A percentile compares a stretch with the other conserved stretches of the same genome.
phyloP scores from a whole-genome alignment of 2,113 vertebrate species.

The Saccopteryx bilineata region DNA sequence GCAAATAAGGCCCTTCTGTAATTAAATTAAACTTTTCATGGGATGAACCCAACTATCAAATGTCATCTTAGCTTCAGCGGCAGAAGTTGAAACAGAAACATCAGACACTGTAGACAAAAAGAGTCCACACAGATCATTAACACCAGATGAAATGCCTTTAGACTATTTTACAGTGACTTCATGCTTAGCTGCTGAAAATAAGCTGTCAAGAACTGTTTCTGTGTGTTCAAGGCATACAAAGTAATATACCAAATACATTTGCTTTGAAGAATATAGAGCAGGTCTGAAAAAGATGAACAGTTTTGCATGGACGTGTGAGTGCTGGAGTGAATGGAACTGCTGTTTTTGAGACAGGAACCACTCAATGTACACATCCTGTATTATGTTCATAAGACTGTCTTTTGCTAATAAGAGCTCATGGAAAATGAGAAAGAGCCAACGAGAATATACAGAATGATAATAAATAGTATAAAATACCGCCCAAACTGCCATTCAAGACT shows the following conservation, averaged over 20 bases:
- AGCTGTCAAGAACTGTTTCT: constrained; percentile 75
- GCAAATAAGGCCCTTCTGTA: constrained; percentile 72
- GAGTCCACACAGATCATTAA: constrained; percentile 82
- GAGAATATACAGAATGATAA: neutral
- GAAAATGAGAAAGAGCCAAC: constrained; percentile 1
- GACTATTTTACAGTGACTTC: constrained; percentile 72
- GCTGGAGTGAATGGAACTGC: neutral
- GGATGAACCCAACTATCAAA: constrained; percentile 79
- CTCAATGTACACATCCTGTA: neutral
- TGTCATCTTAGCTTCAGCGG: constrained; percentile 79
- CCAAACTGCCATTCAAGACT: neutral
- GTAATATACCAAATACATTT: constrained; percentile 54
- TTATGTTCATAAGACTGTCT: neutral
- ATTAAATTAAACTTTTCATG: constrained; percentile 79
- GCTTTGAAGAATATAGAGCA: constrained; percentile 53
- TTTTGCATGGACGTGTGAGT: rapidly evolving
- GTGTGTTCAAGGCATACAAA: constrained; percentile 64
- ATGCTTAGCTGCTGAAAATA: constrained; percentile 76
- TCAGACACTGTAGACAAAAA: constrained; percentile 74
- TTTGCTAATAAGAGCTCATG: neutral
- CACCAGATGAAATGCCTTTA: constrained; percentile 71
- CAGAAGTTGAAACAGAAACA: constrained; percentile 68
- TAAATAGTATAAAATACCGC: neutral
- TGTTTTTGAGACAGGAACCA: neutral
- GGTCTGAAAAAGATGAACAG: constrained; percentile 51